Base-by-base conservation (phyloP, 2,113 vertebrate species). In the human region DNA sequence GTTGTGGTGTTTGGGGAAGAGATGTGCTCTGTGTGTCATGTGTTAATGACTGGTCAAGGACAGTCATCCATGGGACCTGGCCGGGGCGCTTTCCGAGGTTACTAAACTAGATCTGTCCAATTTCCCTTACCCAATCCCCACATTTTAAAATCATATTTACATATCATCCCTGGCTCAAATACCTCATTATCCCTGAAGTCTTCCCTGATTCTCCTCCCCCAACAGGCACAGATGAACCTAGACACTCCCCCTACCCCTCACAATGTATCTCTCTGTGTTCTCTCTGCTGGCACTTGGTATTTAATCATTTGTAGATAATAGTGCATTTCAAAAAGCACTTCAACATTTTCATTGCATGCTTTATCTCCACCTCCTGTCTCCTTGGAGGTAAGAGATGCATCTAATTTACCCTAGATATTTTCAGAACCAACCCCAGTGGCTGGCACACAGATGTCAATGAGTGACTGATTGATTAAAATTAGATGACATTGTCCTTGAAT, bases 81-180 rank as follows among this genome's bases (percentile, higher is more conserved):
- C 20, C 43, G 72, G 73, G 10, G 61, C 8, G 57, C 92, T 89
- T 93, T 94, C 93, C 80, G 92, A 91, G 73, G 86, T 93, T 86
- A 94, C 43, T 68, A 61, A 68, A 40, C 14, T 59, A 86, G 32
- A 83, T 75, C 83, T 90, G 55, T 73, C 72, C 8, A 12, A 48
- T 90, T 95, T 78, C 35, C 79, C 13, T 83, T 75, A 55, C 30
- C 61, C 70, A 95, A 55, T 38, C 9, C 4, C 66, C 48, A 93
- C 76, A 66, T 87, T 84, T 95, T 73, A 82, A 94, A 81, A 87
- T 95, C 66, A 11, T 38, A 66, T 76, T 91, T 93, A 66, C 35
- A 88, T 25, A 92, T 72, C 61, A 64, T 75, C 27, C 17, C 45
- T 0, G 0, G 79, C 27, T 96, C 70, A 92, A 87, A 75, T 35